These are phyloP conservation scores for Anas flavirostris DNA, from an alignment of 2,797 vertebrate species.

Conservation along the genomic window DNA sequence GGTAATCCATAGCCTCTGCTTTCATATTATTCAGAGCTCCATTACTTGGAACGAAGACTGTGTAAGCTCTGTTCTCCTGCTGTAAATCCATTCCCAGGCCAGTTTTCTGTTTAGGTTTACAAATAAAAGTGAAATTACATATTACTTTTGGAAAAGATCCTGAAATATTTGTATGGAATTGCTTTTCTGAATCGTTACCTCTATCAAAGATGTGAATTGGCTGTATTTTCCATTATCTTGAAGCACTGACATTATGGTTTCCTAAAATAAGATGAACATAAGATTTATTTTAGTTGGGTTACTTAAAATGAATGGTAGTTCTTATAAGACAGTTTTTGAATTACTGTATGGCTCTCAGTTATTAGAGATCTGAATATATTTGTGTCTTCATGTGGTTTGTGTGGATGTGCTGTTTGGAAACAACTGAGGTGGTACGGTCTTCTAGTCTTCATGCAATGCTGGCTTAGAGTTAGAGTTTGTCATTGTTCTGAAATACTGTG, in stretches of 20 bases:
- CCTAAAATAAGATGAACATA: constrained; percentile 74
- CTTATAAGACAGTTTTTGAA: neutral
- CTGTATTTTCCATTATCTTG: constrained; percentile 83
- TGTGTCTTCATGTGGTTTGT: neutral
- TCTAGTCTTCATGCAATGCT: neutral
- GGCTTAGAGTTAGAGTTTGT: neutral
- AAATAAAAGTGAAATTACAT: neutral
- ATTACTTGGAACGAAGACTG: constrained; percentile 88
- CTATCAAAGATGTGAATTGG: constrained; percentile 84
- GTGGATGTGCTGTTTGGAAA: neutral
- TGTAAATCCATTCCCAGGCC: constrained; percentile 79
- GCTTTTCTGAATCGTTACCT: constrained; percentile 77
- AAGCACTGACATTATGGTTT: constrained; percentile 88
- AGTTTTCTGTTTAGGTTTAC: constrained; percentile 79
- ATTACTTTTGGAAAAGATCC: neutral
- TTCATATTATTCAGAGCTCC: constrained; percentile 81
- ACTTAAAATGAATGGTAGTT: neutral
- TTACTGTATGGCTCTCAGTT: neutral
- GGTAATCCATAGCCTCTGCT: constrained; percentile 79
- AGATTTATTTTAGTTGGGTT: neutral
- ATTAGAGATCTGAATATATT: neutral
- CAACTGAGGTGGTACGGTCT: neutral
- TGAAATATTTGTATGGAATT: neutral
- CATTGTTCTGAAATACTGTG: neutral
- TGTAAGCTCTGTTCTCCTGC: constrained; percentile 77